These are phyloP conservation scores for Sisor rabdophorus DNA, from an alignment of 2,113 vertebrate species.

Conservation along the genomic window DNA sequence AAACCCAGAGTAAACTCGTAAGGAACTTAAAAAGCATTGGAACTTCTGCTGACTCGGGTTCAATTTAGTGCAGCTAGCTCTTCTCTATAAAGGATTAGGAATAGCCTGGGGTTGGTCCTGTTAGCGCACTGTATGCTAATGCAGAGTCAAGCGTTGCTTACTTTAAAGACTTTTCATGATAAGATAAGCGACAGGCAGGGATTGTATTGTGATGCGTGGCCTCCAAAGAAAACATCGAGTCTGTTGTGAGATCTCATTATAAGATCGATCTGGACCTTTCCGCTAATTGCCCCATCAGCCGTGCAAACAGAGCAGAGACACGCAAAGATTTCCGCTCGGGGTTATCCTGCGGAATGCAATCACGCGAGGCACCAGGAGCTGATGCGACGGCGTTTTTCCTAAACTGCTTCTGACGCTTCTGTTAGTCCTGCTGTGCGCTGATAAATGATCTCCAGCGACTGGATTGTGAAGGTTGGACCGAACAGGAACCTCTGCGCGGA, in stretches of 20 bases:
- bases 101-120: constrained; percentile 54
- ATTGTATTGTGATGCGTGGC: constrained; percentile 58
- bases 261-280: constrained; percentile 62
- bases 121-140: constrained; percentile 47
- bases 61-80: not conserved
- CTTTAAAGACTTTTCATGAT: constrained; percentile 41
- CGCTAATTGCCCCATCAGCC: constrained; percentile 60
- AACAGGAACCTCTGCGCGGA: not conserved
- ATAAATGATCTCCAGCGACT: constrained; percentile 27
- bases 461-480: constrained; percentile 12
- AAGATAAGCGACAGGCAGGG: constrained; percentile 59
- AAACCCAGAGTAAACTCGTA: too few relatives aligned
- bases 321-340: constrained; percentile 20
- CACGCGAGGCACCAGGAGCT: constrained; percentile 33
- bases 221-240: constrained; percentile 67
- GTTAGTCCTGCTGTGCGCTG: constrained; percentile 17
- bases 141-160: constrained; percentile 28
- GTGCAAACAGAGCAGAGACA: constrained; percentile 60
- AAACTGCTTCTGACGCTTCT: constrained; percentile 8
- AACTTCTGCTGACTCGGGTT: too few relatives aligned
- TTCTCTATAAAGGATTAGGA: constrained; percentile 43
- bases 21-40: too few relatives aligned
- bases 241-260: constrained; percentile 72
- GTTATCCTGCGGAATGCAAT: constrained; percentile 37
- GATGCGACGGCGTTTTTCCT: constrained; percentile 4